Percentiles rank a stretch among this genome's conserved stretches.
Evolutionary conservation across 2,888 invertebrate species (phyloP).

Genomic region (Reticulitermes lucifugus): DNA sequence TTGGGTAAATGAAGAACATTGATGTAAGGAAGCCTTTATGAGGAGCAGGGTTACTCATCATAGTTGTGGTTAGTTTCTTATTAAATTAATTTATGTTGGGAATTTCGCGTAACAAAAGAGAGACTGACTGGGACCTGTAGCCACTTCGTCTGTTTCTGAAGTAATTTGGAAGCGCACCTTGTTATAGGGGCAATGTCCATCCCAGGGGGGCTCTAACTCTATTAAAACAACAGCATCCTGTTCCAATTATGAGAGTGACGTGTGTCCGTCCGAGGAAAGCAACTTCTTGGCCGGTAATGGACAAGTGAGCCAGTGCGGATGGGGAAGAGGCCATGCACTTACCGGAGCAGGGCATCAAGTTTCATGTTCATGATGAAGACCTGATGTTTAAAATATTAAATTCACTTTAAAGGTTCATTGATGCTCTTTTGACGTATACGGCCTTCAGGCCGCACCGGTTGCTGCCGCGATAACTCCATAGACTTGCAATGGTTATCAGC

Average conservation of each 20-base stretch:
- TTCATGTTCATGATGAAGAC: neutral
- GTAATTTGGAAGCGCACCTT: conserved; percentile 3
- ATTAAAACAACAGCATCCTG: conserved; percentile 10
- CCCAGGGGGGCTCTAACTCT: neutral
- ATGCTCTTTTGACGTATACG: too few species aligned
- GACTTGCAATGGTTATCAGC: too few species aligned
- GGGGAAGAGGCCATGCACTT: neutral
- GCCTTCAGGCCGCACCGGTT: too few species aligned
- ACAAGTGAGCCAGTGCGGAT: neutral
- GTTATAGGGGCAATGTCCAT: neutral
- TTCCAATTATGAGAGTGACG: conserved; percentile 5
- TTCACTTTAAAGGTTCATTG: neutral
- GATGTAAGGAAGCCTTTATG: neutral
- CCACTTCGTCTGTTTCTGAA: neutral
- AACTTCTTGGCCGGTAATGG: conserved; percentile 13
- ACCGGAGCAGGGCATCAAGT: neutral
- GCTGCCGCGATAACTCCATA: too few species aligned
- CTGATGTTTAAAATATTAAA: neutral
- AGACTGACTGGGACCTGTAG: neutral
- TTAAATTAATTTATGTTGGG: conserved; percentile 13
- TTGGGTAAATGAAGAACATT: neutral
- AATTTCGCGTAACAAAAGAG: neutral
- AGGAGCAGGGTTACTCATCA: neutral
- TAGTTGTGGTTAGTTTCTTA: neutral
- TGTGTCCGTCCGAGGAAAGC: neutral